Base-by-base conservation (phyloP, 2,797 vertebrate species). In the Natrix natrix region DNA sequence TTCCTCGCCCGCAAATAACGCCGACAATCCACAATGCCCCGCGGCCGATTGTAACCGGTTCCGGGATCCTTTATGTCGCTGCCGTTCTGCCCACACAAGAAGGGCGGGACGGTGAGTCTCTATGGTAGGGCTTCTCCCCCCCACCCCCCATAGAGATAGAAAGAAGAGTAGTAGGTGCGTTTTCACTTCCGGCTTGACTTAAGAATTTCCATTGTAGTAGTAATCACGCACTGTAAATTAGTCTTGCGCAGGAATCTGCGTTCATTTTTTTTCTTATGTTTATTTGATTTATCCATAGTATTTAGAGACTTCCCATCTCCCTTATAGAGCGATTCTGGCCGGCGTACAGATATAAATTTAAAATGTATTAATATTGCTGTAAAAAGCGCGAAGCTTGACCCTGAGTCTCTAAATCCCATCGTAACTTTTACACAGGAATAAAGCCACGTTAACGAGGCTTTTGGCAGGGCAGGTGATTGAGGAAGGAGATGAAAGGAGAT, bases 11-110 rank as follows among this genome's bases (percentile, higher is more conserved):
- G 57, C 95, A 37, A 93, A 17, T 93, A 91, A 74, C 69, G n/a
- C 88, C 86, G 86, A 96, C 8, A 0, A 7, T 95, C 97, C 97
- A 97, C 96, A 95, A 94, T 96, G 95, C 97, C 94, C 92, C 22
- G 96, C 97, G 60, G 66, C 91, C 0, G 1, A 7, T 0, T 12
- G 86, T 37, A 28, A 66, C 93, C 93, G 26, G 59, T 94, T 94
- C 95, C 94, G 93, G 92, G 86, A 11, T 11, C 32, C 6, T 61
- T 24, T 94, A 90, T 66, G 4, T 7, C 26, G 91, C 43, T 86
- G 16, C 8, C 1, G 14, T n/a, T 69, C 61, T 52, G 43, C 0
- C 0, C 14, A 22, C 3, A 1, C 28, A 5, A 78, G 13, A 20
- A 43, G 59, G 92, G 61, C 12, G 55, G 54, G 55, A 7, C 14